Evolutionary conservation across 1,140 invertebrate genomes (phyloP).

Genomic region (Parasteatoda tepidariorum): DNA sequence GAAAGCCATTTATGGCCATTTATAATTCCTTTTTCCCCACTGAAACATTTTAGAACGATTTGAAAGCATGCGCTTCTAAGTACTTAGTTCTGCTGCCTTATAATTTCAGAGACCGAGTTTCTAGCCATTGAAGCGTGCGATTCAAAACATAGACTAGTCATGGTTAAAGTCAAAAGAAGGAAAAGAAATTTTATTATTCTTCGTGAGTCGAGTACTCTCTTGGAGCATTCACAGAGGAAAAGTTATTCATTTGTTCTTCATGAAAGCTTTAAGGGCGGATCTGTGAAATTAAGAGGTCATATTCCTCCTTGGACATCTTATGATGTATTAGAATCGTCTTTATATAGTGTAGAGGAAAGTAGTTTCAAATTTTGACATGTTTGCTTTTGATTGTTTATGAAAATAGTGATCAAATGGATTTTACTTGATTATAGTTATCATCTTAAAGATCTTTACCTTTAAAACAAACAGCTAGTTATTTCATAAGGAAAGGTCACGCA

Average conservation of each 20-base stretch:
- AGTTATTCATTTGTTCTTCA: conserved; percentile 5
- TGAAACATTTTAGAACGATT: conserved; percentile 1
- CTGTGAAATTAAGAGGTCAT: conserved; percentile 2
- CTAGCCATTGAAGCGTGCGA: conserved; percentile 12
- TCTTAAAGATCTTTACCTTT: no score
- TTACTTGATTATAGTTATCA: no score
- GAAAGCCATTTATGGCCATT: neutral
- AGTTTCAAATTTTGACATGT: neutral
- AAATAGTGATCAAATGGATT: neutral
- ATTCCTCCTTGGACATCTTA: neutral
- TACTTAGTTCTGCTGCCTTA: neutral
- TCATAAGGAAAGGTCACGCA: no score
- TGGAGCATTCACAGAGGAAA: conserved; percentile 10
- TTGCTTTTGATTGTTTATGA: neutral
- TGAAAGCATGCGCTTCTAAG: neutral
- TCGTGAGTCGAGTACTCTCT: neutral
- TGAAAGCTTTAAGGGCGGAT: conserved; percentile 28
- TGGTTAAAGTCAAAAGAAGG: conserved; percentile 9
- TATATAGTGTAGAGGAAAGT: neutral
- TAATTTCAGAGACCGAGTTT: conserved; percentile 25
- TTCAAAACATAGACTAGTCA: conserved; percentile 33
- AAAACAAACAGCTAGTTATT: no score
- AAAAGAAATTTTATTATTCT: conserved; percentile 37
- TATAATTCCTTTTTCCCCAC: neutral
- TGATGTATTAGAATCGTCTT: neutral